phyloP scores from a whole-genome alignment of 2,888 invertebrate genomes.

The Caenorhabditis panamensis region DNA sequence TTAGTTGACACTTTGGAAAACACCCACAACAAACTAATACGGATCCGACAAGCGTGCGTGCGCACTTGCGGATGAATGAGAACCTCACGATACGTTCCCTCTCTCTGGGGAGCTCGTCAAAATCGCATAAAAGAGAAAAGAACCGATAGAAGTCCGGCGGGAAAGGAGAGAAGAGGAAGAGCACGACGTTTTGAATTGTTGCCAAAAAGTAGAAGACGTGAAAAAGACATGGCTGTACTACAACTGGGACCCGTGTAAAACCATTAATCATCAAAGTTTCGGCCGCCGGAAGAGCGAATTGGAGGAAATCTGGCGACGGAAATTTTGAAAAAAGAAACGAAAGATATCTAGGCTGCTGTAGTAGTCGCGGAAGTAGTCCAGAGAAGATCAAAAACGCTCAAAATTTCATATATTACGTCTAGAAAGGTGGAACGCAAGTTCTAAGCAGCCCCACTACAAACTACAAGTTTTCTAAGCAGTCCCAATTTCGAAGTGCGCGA shows the following conservation, averaged over 20 bases:
- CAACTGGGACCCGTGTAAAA: slow-evolving; percentile 18
- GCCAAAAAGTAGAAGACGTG: slow-evolving; percentile 12
- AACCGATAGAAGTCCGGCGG: background rate
- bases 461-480: no score
- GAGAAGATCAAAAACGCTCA: no score
- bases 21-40: slow-evolving; percentile 6
- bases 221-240: background rate
- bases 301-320: slow-evolving; percentile 9
- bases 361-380: no score
- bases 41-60: background rate
- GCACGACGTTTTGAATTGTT: slow-evolving; percentile 16
- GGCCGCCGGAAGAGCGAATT: no score
- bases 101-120: slow-evolving; percentile 55
- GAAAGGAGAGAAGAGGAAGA: background rate
- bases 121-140: slow-evolving; percentile 43
- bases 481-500: no score
- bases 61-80: slow-evolving; percentile 42
- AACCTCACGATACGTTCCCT: slow-evolving; percentile 39
- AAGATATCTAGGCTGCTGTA: background rate
- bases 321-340: slow-evolving; percentile 9
- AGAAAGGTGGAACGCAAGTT: no score
- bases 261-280: slow-evolving; percentile 57
- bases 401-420: no score
- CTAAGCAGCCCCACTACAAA: no score
- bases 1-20: background rate